These are phyloP conservation scores for Mylabris phalerata DNA, from an alignment of 1,140 invertebrate genomes.

Conservation along the genomic window DNA sequence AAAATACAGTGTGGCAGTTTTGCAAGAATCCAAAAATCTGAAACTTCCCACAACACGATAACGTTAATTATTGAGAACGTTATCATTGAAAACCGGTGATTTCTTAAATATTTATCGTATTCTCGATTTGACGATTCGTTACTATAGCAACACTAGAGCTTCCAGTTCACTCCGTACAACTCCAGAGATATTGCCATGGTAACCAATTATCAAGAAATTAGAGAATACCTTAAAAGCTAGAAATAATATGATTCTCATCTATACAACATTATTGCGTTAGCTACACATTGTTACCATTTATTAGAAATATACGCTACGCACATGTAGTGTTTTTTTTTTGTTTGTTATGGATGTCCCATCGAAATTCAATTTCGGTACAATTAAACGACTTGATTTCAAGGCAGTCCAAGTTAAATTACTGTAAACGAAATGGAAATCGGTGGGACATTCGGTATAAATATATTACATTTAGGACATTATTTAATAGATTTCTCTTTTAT, in stretches of 20 bases:
- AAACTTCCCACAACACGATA: too few relatives aligned
- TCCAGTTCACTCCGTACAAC: too few relatives aligned
- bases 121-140: too few relatives aligned
- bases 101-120: too few relatives aligned
- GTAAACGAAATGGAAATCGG: too few relatives aligned
- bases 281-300: constrained; percentile 38
- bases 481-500: constrained; percentile 1
- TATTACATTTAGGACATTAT: constrained; percentile 21
- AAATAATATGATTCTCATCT: constrained; percentile 7
- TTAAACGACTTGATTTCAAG: too few relatives aligned
- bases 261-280: constrained; percentile 41
- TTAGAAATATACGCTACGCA: constrained; percentile 34
- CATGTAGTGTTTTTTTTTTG: constrained; percentile 19
- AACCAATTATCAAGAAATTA: neutral
- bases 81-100: too few relatives aligned
- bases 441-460: neutral
- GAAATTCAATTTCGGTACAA: too few relatives aligned
- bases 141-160: too few relatives aligned
- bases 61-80: too few relatives aligned
- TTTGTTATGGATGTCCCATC: constrained; percentile 1
- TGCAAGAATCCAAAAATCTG: neutral
- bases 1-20: neutral
- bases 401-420: too few relatives aligned
- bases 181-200: too few relatives aligned
- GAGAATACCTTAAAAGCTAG: neutral